phyloP scores from a whole-genome alignment of 2,888 invertebrate species.

The Sinopyrophorus schimmeli region DNA sequence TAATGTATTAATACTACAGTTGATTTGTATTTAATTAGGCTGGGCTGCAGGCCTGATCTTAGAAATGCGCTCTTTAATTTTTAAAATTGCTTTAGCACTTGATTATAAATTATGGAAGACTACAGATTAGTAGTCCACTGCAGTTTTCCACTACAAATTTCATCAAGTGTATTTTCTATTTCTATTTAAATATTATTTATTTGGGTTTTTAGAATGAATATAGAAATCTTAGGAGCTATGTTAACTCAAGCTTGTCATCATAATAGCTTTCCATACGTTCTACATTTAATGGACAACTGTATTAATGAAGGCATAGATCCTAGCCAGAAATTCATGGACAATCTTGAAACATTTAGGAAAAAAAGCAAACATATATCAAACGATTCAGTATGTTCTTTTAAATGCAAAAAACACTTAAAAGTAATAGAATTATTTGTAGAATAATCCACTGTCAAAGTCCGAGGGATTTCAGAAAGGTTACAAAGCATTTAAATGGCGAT shows the following conservation, averaged over 20 bases:
- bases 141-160: no score
- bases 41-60: no score
- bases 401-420: no score
- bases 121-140: no score
- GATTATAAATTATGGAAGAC: no score
- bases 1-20: no score
- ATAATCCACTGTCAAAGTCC: slow-evolving; percentile 19
- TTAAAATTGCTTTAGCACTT: no score
- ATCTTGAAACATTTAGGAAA: slow-evolving; percentile 65
- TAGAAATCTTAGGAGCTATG: slow-evolving; percentile 75
- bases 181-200: no score
- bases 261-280: slow-evolving; percentile 67
- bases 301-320: slow-evolving; percentile 65
- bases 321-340: slow-evolving; percentile 63
- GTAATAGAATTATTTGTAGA: slow-evolving; percentile 18
- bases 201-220: slow-evolving; percentile 72
- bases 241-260: slow-evolving; percentile 65
- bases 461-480: slow-evolving; percentile 48
- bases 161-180: no score
- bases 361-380: slow-evolving; percentile 60
- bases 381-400: slow-evolving; percentile 55
- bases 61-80: no score
- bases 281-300: slow-evolving; percentile 69
- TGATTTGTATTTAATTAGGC: no score
- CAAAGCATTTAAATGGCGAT: slow-evolving; percentile 55